These are phyloP conservation scores for Leistus spinibarbis DNA, from an alignment of 2,888 invertebrate species.

Conservation along the genomic window DNA sequence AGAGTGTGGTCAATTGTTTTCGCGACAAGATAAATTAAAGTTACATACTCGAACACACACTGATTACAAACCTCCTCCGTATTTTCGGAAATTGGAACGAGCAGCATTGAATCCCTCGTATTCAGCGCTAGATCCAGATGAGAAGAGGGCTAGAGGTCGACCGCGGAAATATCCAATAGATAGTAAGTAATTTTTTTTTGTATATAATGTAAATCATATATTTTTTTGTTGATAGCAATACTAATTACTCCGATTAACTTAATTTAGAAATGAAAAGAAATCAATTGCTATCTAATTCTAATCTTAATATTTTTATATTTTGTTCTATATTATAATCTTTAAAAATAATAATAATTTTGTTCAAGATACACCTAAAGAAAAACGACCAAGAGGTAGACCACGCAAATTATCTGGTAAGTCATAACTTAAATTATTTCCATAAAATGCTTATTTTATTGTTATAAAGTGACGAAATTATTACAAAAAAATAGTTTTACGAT, in stretches of 20 bases:
- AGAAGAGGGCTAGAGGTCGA: constrained; percentile 20
- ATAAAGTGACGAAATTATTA: background rate
- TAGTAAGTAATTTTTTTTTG: background rate
- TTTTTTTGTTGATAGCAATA: too few relatives aligned
- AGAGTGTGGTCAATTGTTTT: constrained; percentile 42
- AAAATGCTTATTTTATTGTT: background rate
- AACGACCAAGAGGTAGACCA: constrained; percentile 21
- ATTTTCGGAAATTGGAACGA: constrained; percentile 8
- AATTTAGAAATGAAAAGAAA: too few relatives aligned
- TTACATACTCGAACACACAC: constrained; percentile 42
- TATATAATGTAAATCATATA: too few relatives aligned
- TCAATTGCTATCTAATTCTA: background rate
- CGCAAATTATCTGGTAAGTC: constrained; percentile 4
- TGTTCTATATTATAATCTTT: background rate
- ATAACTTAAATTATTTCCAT: background rate
- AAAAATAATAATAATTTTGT: background rate
- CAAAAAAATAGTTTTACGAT: background rate
- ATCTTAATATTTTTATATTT: background rate
- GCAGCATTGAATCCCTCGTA: background rate
- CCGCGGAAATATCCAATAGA: constrained; percentile 7
- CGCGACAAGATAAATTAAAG: constrained; percentile 42
- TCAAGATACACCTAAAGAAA: constrained; percentile 26
- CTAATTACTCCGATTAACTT: too few relatives aligned
- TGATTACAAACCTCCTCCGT: constrained; percentile 42
- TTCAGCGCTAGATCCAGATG: background rate